Base-by-base conservation (phyloP, 2,888 invertebrate genomes). In the Diloba caeruleocephala region DNA sequence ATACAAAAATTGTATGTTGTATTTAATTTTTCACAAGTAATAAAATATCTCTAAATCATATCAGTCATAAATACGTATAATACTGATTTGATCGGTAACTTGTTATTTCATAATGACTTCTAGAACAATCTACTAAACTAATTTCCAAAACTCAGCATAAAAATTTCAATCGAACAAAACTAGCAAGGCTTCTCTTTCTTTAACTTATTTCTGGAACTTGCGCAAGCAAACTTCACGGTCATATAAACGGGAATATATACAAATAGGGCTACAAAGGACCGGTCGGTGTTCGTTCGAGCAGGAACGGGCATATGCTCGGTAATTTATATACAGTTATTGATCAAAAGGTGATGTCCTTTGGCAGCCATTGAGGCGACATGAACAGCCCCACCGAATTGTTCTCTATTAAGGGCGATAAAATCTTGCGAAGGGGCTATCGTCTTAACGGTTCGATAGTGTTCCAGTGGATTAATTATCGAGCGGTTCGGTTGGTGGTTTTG, bases 251-350 rank as follows among this genome's bases (percentile, higher is more conserved):
- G 53, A 29, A 59, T 49, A 59, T 41, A 65, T 42, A 63, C 41
- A 57, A 57, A 58, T 38, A 42, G 43, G 42, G 74, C 71, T 79
- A 90, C 88, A 90, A 92, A 91, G 90, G 58, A 80, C 76, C 76
- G 82, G 79, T 82, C 82, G 73, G 81, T 85, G 82, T 82, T 87
- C 85, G 79, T 78, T 84, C 79, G 85, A 90, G 85, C 92, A 88
- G 80, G 78, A 86, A 90, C 88, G 90, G 91, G 88, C 92, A 93
- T 91, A 89, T 92, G 92, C 86, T 89, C 76, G 74, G 88, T 90
- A 92, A 92, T 92, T 92, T 92, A 90, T 92, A 88, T 92, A 93
- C 92, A 92, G 89, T 91, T 92, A 92, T 92, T 93, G 93, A 93
- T 93, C 93, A 93, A 93, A 93, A 90, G 93, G 70, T 63, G 88